These are phyloP conservation scores for Epinotia ramella DNA, from an alignment of 2,888 invertebrate genomes.

Conservation along the genomic window DNA sequence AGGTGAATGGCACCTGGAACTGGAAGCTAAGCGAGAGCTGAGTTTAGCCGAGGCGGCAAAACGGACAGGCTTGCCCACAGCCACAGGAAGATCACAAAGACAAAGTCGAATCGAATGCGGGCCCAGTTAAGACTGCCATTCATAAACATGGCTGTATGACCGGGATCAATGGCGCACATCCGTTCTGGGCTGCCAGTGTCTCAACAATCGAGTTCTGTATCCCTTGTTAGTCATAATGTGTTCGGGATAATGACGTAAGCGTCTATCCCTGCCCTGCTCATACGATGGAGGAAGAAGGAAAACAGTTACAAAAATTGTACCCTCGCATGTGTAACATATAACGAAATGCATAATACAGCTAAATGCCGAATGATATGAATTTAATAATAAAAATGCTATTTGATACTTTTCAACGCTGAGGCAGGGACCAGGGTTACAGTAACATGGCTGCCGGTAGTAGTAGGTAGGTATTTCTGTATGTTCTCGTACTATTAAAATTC, in stretches of 20 bases:
- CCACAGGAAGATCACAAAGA: neutral
- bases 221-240: constrained; percentile 17
- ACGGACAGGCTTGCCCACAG: too few species aligned
- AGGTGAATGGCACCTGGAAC: too few species aligned
- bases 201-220: constrained; percentile 57
- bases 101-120: neutral
- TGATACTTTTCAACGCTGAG: too few species aligned
- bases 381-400: too few species aligned
- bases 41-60: too few species aligned
- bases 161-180: constrained; percentile 75
- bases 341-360: too few species aligned
- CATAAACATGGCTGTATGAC: constrained; percentile 75
- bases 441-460: too few species aligned
- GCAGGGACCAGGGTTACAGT: too few species aligned
- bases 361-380: too few species aligned
- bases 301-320: neutral
- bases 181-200: constrained; percentile 53
- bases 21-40: too few species aligned
- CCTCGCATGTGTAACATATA: neutral
- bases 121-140: constrained; percentile 60
- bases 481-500: too few species aligned
- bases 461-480: too few species aligned
- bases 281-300: constrained; percentile 2
- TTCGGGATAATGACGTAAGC: constrained; percentile 34
- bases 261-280: constrained; percentile 2